Evolutionary conservation across 1,140 invertebrate genomes (phyloP).

Genomic region (Rhizoglyphus robini): DNA sequence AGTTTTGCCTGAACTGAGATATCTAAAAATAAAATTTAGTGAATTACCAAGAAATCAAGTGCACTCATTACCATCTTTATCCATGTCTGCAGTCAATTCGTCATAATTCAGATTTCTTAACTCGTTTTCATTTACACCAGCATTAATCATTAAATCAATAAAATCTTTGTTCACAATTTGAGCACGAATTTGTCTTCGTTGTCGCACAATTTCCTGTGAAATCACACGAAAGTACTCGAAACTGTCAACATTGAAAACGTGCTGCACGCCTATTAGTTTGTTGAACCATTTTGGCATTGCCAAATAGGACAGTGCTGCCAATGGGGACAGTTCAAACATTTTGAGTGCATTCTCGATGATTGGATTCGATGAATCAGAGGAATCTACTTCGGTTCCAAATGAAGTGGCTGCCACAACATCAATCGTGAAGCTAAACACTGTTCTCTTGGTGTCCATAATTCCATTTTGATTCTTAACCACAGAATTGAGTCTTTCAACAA

Average conservation of each 20-base stretch:
- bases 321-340: too few species aligned
- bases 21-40: not conserved
- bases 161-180: not conserved
- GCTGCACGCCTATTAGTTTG: not conserved
- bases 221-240: not conserved
- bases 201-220: not conserved
- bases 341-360: too few species aligned
- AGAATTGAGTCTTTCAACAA: not conserved
- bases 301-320: not conserved
- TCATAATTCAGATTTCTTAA: not conserved
- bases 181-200: not conserved
- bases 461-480: not conserved
- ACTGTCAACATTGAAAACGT: not conserved
- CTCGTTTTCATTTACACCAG: not conserved
- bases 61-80: not conserved
- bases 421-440: slow-evolving; percentile 29
- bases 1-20: not conserved
- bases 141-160: not conserved
- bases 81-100: not conserved
- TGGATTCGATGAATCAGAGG: slow-evolving; percentile 23
- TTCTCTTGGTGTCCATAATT: slow-evolving; percentile 1
- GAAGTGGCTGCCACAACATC: slow-evolving; percentile 45
- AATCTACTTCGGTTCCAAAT: slow-evolving; percentile 40
- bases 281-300: not conserved
- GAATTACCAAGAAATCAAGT: too few species aligned